Evolutionary conservation across 2,113 vertebrate species (phyloP), one percentile per base, ranked within the genome.

Genomic region (Ptilonorhynchus violaceus): DNA sequence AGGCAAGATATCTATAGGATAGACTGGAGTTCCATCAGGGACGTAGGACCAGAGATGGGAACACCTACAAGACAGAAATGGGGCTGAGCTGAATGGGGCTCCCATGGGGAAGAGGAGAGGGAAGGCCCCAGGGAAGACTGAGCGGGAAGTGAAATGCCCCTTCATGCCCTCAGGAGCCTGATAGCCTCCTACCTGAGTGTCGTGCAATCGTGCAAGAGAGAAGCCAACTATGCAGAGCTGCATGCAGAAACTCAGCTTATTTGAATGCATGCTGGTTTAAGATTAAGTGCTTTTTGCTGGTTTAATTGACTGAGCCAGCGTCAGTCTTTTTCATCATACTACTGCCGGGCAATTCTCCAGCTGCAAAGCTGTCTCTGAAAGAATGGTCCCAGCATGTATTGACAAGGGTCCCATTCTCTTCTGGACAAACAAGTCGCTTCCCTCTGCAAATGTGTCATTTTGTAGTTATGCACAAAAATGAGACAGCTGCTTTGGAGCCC

Each of bases 331-430:
- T 91, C 66, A 75, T 72, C 62, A 60, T 62, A 82, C 24, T 82
- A 69, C 56, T 96, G 66, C 73, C 9, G 9, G 78, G 90, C 85
- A 83, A 62, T 68, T 88, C 70, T 95, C 94, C 90, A 94, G 82
- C 66, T 96, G 88, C 82, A 90, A 82, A 92, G n/a, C 70, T 93
- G 58, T 79, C 62, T 79, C 55, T 87, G 82, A 90, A 90, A 94
- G 74, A 95, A 82, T 64, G 33, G 74, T 72, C 66, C 58, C 7
- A 3, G 85, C 66, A 52, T 87, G 56, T 94, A 56, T 63, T 94
- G 90, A 94, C 67, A 79, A 79, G 46, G 47, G 53, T 82, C 31
- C 58, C 49, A 60, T 92, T 94, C 66, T 95, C 46, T 94, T 76
- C 74, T 49, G 53, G 82, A 82, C 70, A 85, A 95, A 92, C 24